These are phyloP conservation scores for Azemiops feae DNA, from an alignment of 2,113 vertebrate genomes.

Conservation along the genomic window DNA sequence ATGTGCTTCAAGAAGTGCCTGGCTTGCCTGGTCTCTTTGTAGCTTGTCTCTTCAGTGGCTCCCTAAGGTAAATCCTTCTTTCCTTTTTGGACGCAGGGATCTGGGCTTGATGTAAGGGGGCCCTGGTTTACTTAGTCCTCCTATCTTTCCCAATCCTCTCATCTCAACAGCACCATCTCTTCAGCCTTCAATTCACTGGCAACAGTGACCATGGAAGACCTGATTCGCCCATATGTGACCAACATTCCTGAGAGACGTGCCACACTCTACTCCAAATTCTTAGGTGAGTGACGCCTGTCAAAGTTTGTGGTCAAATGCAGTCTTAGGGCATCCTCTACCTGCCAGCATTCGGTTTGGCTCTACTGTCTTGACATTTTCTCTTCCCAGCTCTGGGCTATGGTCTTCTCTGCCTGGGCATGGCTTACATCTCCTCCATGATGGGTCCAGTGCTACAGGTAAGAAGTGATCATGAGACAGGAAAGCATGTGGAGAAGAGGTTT, in stretches of 20 bases:
- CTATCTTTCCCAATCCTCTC: neutral
- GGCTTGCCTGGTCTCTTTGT: constrained; percentile 92
- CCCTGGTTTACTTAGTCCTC: rapidly evolving
- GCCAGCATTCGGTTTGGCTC: neutral
- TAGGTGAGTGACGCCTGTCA: constrained; percentile 71
- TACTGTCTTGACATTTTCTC: neutral
- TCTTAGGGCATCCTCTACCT: neutral
- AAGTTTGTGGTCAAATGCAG: rapidly evolving
- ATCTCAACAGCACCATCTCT: constrained; percentile 86
- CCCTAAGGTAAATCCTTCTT: constrained; percentile 78
- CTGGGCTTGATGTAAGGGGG: rapidly evolving
- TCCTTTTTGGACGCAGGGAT: neutral
- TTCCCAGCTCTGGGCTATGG: constrained; percentile 84
- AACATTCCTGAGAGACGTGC: constrained; percentile 79
- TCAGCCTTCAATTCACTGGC: constrained; percentile 96
- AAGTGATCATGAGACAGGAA: neutral
- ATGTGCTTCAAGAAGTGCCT: constrained; percentile 82
- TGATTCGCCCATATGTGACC: constrained; percentile 86
- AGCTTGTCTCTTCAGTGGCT: constrained; percentile 95
- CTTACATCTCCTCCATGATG: constrained; percentile 89
- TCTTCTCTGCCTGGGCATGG: constrained; percentile 93
- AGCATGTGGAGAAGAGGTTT: neutral
- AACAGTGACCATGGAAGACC: constrained; percentile 94
- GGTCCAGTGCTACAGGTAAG: constrained; percentile 90
- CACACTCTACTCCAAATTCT: constrained; percentile 83